Evolutionary conservation across 2,113 vertebrate species (phyloP).

Genomic region (Hemibagrus wyckioides): DNA sequence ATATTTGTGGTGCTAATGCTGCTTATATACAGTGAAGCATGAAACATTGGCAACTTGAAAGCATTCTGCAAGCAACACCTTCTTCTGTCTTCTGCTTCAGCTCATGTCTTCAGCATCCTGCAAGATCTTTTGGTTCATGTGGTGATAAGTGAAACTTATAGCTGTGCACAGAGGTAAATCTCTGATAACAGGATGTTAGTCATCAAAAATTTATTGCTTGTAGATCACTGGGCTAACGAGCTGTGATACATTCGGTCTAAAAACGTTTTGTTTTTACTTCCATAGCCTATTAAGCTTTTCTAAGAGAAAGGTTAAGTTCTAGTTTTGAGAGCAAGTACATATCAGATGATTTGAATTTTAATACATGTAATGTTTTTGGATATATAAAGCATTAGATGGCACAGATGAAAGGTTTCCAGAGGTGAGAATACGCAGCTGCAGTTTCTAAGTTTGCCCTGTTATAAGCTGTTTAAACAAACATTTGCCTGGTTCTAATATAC

Average conservation of each 20-base stretch:
- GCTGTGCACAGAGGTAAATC: not conserved
- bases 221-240: not conserved
- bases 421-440: not conserved
- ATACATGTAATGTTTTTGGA: not conserved
- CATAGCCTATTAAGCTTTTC: not conserved
- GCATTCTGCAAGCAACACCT: not conserved
- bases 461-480: not conserved
- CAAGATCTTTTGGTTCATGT: conserved; percentile 3
- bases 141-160: not conserved
- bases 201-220: conserved; percentile 4
- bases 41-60: not conserved
- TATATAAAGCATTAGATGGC: not conserved
- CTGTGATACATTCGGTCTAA: not conserved
- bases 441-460: not conserved
- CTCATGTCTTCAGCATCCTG: not conserved
- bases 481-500: not conserved
- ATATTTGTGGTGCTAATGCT: not conserved
- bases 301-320: not conserved
- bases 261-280: not conserved
- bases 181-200: conserved; percentile 24
- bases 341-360: not conserved
- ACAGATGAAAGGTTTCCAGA: not conserved
- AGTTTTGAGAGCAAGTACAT: not conserved
- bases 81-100: not conserved
- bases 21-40: not conserved